Evolutionary conservation across 2,113 vertebrate genomes (phyloP), one percentile per base, ranked within the genome.

Genomic region (Maccullochella peelii): DNA sequence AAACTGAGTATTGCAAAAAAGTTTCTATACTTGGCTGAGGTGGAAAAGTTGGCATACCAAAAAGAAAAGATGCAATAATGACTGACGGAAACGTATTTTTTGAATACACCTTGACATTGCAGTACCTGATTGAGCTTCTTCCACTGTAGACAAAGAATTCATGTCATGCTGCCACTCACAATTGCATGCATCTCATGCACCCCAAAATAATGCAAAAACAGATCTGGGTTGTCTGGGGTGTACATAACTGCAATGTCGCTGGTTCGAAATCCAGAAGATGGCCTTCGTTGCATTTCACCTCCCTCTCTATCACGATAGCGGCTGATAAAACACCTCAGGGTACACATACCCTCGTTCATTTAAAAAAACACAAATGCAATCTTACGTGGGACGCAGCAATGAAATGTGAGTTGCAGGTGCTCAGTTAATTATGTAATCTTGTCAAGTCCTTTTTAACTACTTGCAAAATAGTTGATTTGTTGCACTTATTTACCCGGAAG

Each of bases 391-490:
- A 69, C 44, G 57, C 10, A 8, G 47, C 36, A 38, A 2, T 77
- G 11, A 49, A 65, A 83, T 57, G 36, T 63, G 18, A 68, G 20
- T 77, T 30, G 61, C 36, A 76, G 20, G 40, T 65, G 57, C 50
- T 52, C 16, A 40, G 21, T 16, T 21, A 40, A 55, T 68, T 15
- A 76, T 40, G 71, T 14, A n/a, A 80, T 76, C 18, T 38, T 33
- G 7, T 67, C 40, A 33, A 33, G 20, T 61, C 16, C 23, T 36
- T 21, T 79, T 38, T 33, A 79, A 0, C 30, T 38, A 4, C 47
- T 54, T 23, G 0, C 5, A 8, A 16, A 9, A 23, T n/a, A 33
- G 21, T 25, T 63, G 15, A 63, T 1, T n/a, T n/a, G n/a, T n/a
- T n/a, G 0, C n/a, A 36, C 21, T 78, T 67, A 25, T 62, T 52